Evolutionary conservation across 2,797 vertebrate genomes (phyloP).

Genomic region (Microhierax caerulescens): DNA sequence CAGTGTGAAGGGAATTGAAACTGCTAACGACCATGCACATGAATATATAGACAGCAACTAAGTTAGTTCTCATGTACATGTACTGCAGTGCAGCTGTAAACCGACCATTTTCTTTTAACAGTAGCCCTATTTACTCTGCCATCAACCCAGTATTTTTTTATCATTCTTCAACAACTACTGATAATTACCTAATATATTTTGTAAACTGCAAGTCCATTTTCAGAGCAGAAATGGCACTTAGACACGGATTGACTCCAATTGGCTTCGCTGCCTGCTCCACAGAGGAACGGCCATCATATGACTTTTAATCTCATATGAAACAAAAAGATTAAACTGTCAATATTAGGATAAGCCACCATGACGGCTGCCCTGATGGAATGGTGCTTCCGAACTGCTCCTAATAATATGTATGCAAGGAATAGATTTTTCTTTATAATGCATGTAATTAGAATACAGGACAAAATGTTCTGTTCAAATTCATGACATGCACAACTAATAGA

Average conservation of each 20-base stretch:
- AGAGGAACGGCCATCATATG: slow-evolving; percentile 36
- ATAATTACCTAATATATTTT: slow-evolving; percentile 67
- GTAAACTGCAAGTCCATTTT: slow-evolving; percentile 62
- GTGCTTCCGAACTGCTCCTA: slow-evolving; percentile 34
- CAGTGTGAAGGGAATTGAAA: not conserved
- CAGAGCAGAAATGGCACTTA: slow-evolving; percentile 52
- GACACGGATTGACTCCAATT: slow-evolving; percentile 61
- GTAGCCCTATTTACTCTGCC: slow-evolving; percentile 44
- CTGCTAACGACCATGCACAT: not conserved
- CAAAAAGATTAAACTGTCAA: slow-evolving; percentile 78
- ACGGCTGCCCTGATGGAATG: slow-evolving; percentile 65
- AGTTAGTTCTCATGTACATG: not conserved
- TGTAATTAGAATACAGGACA: slow-evolving; percentile 83
- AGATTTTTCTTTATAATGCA: slow-evolving; percentile 77
- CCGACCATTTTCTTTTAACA: not conserved
- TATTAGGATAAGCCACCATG: slow-evolving; percentile 72
- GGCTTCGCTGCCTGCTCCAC: slow-evolving; percentile 50
- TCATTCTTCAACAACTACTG: slow-evolving; percentile 4
- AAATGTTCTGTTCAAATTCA: slow-evolving; percentile 79
- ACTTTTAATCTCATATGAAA: slow-evolving; percentile 77
- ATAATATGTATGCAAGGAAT: slow-evolving; percentile 70
- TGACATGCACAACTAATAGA: slow-evolving; percentile 78
- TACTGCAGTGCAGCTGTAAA: slow-evolving; percentile 22
- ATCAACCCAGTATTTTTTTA: slow-evolving; percentile 30
- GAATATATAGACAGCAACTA: not conserved